Percentiles rank a stretch among this genome's conserved stretches.
Evolutionary conservation across 1,140 invertebrate genomes (phyloP).

Genomic region (Holcopasites calliopsidis): DNA sequence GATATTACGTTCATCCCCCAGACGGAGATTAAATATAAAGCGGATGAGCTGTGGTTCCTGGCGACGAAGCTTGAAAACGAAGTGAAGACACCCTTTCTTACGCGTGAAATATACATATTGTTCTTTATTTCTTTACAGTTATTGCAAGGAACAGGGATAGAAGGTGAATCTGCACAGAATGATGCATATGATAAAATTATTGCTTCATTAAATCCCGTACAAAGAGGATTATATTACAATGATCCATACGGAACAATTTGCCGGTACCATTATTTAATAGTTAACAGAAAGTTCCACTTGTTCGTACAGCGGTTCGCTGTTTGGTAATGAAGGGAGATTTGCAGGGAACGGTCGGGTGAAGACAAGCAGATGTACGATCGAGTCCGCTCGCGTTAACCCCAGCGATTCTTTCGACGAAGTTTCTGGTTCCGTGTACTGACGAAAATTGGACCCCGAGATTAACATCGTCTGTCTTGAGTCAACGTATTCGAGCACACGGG

Average conservation of each 20-base stretch:
- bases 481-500: not conserved
- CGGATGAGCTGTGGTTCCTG: not conserved
- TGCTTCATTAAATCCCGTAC: too few relatives aligned
- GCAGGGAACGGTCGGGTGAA: not conserved
- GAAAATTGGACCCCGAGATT: conserved; percentile 32
- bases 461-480: conserved; percentile 13
- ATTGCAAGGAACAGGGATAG: too few relatives aligned
- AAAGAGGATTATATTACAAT: too few relatives aligned
- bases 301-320: not conserved
- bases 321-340: conserved; percentile 1
- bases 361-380: not conserved
- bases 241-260: too few relatives aligned
- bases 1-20: too few relatives aligned
- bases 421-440: conserved; percentile 12
- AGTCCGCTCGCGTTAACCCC: not conserved
- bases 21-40: not conserved
- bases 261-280: too few relatives aligned
- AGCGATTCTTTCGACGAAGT: conserved; percentile 8
- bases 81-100: too few relatives aligned
- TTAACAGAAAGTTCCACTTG: not conserved
- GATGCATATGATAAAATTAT: too few relatives aligned
- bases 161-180: too few relatives aligned
- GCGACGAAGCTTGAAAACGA: not conserved
- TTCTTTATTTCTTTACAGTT: too few relatives aligned
- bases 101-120: too few relatives aligned